Conservation (phyloP, 2,888 invertebrate genomes). For the Microchrysa polita region DNA sequence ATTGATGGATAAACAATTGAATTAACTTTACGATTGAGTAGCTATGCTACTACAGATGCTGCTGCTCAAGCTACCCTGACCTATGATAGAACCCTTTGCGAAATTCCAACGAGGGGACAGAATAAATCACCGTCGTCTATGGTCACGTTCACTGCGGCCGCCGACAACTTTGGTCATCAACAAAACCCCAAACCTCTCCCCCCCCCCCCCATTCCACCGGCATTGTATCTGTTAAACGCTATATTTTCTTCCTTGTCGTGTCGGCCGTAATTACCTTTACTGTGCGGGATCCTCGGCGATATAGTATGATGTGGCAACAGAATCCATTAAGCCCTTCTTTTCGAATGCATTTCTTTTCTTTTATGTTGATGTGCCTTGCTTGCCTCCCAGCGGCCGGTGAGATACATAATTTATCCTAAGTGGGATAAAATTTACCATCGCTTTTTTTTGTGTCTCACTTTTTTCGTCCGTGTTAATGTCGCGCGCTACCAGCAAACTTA, state of each 20-base stretch:
- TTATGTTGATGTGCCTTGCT: background rate
- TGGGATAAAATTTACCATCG: constrained; percentile 25
- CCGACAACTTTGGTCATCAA: background rate
- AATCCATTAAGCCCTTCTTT: background rate
- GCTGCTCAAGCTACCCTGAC: background rate
- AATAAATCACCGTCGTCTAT: no score
- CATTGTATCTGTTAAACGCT: constrained; percentile 1
- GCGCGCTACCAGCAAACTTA: background rate
- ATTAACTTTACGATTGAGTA: constrained; percentile 46
- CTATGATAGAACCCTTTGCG: background rate
- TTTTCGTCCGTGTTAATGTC: no score
- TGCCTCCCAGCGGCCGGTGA: no score
- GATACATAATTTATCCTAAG: constrained; percentile 3
- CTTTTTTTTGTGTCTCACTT: constrained; percentile 11
- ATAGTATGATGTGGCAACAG: no score
- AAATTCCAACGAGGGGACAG: background rate
- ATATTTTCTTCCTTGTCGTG: background rate
- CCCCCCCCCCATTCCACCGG: background rate
- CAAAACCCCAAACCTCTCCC: no score
- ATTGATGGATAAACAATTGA: constrained; percentile 48
- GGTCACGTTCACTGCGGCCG: no score
- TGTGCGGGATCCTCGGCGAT: no score
- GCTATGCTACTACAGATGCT: no score
- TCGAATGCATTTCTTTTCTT: background rate
- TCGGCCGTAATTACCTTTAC: background rate